A percentile compares a stretch with the other conserved stretches of the same genome.
Conservation (phyloP, 2,113 vertebrate genomes). For the Serinus canaria region DNA sequence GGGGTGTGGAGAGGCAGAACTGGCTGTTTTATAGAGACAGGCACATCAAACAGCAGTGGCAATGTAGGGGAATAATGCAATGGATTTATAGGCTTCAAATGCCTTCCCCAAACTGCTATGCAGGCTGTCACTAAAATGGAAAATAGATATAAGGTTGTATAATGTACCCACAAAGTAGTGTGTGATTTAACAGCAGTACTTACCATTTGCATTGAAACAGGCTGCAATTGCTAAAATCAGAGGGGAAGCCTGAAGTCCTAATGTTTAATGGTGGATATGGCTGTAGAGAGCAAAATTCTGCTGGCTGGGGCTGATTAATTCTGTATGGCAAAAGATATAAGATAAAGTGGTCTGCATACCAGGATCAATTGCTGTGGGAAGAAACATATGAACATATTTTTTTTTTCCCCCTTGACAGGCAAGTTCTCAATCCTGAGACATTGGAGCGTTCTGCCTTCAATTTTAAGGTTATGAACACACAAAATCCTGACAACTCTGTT, state of each 20-base stretch:
- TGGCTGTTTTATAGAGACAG: background rate
- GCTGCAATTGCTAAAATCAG: background rate
- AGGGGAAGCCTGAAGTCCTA: background rate
- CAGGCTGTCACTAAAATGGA: conserved; percentile 18
- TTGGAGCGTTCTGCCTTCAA: background rate
- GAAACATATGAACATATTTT: background rate
- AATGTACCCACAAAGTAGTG: background rate
- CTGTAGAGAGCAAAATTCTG: background rate
- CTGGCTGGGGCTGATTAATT: background rate
- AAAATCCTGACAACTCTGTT: conserved; percentile 13
- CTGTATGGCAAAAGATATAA: background rate
- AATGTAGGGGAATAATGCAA: background rate
- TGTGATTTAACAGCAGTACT: conserved; percentile 19
- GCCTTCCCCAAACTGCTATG: background rate
- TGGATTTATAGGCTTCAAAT: background rate
- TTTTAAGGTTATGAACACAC: conserved; percentile 19
- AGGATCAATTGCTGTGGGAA: background rate
- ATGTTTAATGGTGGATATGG: background rate
- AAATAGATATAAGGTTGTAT: background rate
- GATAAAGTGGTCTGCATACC: background rate
- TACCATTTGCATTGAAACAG: conserved; percentile 3
- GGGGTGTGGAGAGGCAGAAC: background rate
- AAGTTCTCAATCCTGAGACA: background rate
- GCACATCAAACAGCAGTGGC: background rate
- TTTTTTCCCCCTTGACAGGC: background rate